Conservation (phyloP, 1,140 invertebrate species). For the Drosophila bifasciata region DNA sequence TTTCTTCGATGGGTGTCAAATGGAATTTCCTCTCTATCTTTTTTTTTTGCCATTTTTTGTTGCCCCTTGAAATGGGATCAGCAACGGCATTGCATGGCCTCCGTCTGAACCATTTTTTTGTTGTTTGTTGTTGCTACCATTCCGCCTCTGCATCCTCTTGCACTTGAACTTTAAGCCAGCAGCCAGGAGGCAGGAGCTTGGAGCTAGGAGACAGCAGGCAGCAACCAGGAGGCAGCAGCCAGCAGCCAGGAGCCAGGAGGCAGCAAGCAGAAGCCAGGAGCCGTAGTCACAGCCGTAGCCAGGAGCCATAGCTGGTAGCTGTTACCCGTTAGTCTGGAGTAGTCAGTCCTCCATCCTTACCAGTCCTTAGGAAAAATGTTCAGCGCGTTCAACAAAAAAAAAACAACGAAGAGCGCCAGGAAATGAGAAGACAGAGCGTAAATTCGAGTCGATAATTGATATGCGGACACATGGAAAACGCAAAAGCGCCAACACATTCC, state of each 20-base stretch:
- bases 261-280: conserved; percentile 39
- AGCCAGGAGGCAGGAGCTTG: conserved; percentile 50
- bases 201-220: no score
- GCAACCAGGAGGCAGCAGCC: no score
- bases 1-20: conserved; percentile 48
- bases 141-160: conserved; percentile 34
- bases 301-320: conserved; percentile 40
- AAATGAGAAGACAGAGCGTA: conserved; percentile 24
- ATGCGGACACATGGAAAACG: conserved; percentile 64
- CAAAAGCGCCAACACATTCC: conserved; percentile 72
- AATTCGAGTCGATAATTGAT: conserved; percentile 80
- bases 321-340: no score
- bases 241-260: no score
- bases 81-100: conserved; percentile 9
- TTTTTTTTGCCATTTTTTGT: conserved; percentile 2
- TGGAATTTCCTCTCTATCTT: conserved; percentile 5
- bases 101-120: background rate
- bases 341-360: no score
- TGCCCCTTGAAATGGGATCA: conserved; percentile 33
- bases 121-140: no score
- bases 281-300: background rate
- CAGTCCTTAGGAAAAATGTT: no score
- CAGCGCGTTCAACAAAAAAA: conserved; percentile 3
- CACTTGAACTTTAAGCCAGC: conserved; percentile 71
- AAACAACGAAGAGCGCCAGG: conserved; percentile 7